Conservation (phyloP, 2,113 vertebrate species). For the Galbula dea region DNA sequence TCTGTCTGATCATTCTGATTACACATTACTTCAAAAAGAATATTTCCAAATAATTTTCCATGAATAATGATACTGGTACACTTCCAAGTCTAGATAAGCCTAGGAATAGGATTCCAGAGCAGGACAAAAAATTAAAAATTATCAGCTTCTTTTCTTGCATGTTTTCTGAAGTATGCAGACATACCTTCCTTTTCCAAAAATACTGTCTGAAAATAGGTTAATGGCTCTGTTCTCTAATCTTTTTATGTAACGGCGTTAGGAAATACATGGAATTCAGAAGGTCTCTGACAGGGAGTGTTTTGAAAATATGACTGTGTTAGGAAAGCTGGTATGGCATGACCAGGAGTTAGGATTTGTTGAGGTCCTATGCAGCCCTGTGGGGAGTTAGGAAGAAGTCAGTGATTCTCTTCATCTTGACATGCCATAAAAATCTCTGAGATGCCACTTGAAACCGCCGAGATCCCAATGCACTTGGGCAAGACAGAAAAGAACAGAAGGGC, state of each 20-base stretch:
- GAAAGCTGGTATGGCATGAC: neutral
- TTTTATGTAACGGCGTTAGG: neutral
- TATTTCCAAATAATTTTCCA: constrained; percentile 20
- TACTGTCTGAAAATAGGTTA: neutral
- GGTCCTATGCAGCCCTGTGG: neutral
- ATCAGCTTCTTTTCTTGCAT: neutral
- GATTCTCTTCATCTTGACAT: neutral
- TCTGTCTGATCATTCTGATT: neutral
- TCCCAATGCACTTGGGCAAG: neutral
- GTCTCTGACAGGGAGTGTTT: neutral
- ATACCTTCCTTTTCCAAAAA: constrained; percentile 3
- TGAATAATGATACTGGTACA: constrained; percentile 6
- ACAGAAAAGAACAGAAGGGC: neutral
- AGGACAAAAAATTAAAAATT: neutral
- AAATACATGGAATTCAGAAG: neutral
- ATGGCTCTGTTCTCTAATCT: neutral
- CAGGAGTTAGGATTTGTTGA: neutral
- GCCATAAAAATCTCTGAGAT: neutral
- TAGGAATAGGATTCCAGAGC: neutral
- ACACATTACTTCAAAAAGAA: neutral
- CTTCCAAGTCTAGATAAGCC: constrained; percentile 23
- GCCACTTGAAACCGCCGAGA: neutral
- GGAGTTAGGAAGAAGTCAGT: neutral
- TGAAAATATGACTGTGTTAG: neutral
- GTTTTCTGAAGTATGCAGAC: neutral